Conservation (phyloP, 1,140 invertebrate genomes). For the Drosophila albomicans region DNA sequence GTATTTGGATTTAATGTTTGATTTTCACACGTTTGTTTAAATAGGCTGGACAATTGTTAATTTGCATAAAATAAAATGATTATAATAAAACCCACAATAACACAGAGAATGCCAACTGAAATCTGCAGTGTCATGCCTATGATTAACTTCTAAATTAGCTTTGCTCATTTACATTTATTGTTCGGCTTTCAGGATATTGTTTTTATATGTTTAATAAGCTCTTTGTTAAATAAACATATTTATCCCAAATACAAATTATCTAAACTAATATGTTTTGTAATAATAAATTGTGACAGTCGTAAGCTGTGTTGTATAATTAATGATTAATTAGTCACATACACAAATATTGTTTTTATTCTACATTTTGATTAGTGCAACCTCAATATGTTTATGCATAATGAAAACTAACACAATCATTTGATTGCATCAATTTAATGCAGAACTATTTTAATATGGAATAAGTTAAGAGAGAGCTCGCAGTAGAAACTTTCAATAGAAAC, state of each 20-base stretch:
- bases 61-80: conserved; percentile 56
- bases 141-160: background rate
- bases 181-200: background rate
- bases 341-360: background rate
- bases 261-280: background rate
- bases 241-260: background rate
- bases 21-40: conserved; percentile 77
- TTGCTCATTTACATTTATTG: background rate
- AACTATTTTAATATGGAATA: too few species aligned
- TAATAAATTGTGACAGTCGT: background rate
- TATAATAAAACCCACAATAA: conserved; percentile 27
- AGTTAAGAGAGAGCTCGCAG: too few species aligned
- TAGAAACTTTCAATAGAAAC: too few species aligned
- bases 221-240: background rate
- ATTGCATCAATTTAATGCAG: background rate
- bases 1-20: conserved; percentile 69
- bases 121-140: conserved; percentile 2
- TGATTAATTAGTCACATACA: background rate
- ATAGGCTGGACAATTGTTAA: conserved; percentile 71
- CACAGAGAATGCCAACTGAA: background rate
- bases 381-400: too few species aligned
- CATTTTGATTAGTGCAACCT: too few species aligned
- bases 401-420: background rate
- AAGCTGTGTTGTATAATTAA: background rate
- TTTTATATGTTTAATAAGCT: background rate